Base-by-base conservation (phyloP, 2,113 vertebrate species). In the Sinocyclocheilus grahami region DNA sequence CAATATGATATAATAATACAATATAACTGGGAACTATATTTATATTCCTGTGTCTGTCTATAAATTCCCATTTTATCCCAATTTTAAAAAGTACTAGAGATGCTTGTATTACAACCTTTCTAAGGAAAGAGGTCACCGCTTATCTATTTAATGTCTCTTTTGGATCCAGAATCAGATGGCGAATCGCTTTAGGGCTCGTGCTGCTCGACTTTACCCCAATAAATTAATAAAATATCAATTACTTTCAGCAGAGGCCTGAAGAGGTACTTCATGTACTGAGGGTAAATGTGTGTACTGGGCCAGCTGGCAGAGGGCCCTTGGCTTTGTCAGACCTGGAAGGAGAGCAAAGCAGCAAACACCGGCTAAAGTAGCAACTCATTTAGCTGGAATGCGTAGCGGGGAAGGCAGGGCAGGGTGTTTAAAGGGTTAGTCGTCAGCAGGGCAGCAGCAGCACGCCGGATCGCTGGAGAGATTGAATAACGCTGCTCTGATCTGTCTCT, bases 271-370 rank as follows among this genome's bases (percentile, higher is more conserved):
- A 37, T 5, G 75, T 63, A 24, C 11, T 63, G 58, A 20, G 78
- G 13, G 62, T 78, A 63, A 22, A 51, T 12, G 24, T 78, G 58
- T 55, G 18, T 77, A 63, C 42, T 5, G 27, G 60, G 39, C 74
- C 46, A 42, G 77, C 76, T 86, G 84, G 77, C 63, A 80, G 22
- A 72, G 9, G 48, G 46, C 46, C 76, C 37, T 27, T 30, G 14
- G 79, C 60, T 71, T 75, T 79, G 62, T 80, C 48, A 72, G 51
- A 79, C 51, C 48, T 69, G 84, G 33, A 85, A 85, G 62, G 46
- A 85, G 27, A 79, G 33, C 48, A 58, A 80, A 86, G 42, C 30
- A 7, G 37, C 62, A 39, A 71, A 22, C 8, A 60, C 63, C 1
- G 1, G 53, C 84, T 71, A 37, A 79, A 67, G 39, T n/a, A 69